A percentile compares a stretch with the other conserved stretches of the same genome.
These are phyloP conservation scores for Saccopteryx bilineata DNA, from an alignment of 2,113 vertebrate genomes.

Conservation along the genomic window DNA sequence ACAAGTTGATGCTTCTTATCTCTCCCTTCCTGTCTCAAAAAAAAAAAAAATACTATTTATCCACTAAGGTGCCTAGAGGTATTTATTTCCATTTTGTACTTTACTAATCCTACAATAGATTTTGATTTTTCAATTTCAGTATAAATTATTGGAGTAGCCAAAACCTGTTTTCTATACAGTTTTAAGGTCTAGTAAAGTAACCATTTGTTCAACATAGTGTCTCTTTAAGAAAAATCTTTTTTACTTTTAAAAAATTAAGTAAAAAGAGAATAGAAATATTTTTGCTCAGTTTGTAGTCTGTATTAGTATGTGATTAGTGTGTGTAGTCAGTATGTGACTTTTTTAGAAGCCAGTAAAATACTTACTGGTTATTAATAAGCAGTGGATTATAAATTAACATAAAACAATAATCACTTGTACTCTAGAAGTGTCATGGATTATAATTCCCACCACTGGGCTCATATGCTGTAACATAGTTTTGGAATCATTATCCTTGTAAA, in stretches of 20 bases:
- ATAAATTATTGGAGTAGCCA: constrained; percentile 85
- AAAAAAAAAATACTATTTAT: constrained; percentile 53
- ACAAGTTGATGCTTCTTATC: no score
- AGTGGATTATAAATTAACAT: neutral
- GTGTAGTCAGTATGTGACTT: constrained; percentile 59
- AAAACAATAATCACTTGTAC: neutral
- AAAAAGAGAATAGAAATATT: constrained; percentile 73
- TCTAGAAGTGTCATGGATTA: neutral
- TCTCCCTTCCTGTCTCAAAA: no score
- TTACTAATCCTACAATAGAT: constrained; percentile 82
- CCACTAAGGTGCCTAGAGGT: constrained; percentile 76
- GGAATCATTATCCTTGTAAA: constrained; percentile 73
- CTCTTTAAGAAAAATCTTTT: constrained; percentile 75
- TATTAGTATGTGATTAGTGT: constrained; percentile 68
- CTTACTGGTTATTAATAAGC: constrained; percentile 45
- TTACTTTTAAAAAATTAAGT: constrained; percentile 76
- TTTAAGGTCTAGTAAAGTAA: constrained; percentile 75
- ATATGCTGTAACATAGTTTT: constrained; percentile 74
- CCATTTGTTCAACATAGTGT: constrained; percentile 72
- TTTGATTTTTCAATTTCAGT: constrained; percentile 82
- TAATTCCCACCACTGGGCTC: neutral
- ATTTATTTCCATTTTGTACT: constrained; percentile 81
- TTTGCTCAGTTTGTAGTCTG: constrained; percentile 73
- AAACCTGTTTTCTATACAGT: constrained; percentile 80
- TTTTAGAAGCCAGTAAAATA: constrained; percentile 67